Percentiles rank a stretch among this genome's conserved stretches.
Conservation (phyloP, 2,888 invertebrate genomes). For the Chaetoderma sp. region DNA sequence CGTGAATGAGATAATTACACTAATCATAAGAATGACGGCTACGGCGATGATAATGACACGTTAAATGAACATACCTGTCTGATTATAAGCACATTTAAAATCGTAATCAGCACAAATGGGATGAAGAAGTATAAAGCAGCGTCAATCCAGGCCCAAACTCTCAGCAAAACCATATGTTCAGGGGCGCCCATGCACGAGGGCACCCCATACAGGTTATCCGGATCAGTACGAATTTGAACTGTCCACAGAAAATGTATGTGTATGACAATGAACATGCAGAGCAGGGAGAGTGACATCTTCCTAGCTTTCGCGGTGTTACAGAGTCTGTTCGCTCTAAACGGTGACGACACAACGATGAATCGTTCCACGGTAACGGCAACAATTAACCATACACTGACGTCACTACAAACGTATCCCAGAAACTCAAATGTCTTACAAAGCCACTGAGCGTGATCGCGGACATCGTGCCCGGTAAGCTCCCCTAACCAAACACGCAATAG, state of each 20-base stretch:
- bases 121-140: conserved; percentile 60
- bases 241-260: conserved; percentile 64
- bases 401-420: conserved; percentile 59
- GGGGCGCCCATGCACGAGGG: too few relatives aligned
- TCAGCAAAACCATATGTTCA: conserved; percentile 25
- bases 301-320: conserved; percentile 56
- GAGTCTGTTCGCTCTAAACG: conserved; percentile 56
- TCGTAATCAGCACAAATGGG: conserved; percentile 57
- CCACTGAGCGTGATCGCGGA: conserved; percentile 52
- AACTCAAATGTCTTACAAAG: conserved; percentile 58
- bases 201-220: too few relatives aligned
- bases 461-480: conserved; percentile 53
- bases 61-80: conserved; percentile 60
- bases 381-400: conserved; percentile 66
- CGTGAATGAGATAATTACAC: too few relatives aligned
- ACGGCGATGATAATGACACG: too few relatives aligned
- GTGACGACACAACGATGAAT: conserved; percentile 63
- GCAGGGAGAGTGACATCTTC: conserved; percentile 48
- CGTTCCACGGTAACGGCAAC: conserved; percentile 65
- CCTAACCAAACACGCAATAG: conserved; percentile 62
- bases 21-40: too few relatives aligned
- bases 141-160: conserved; percentile 66
- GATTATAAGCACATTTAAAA: conserved; percentile 62
- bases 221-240: conserved; percentile 22
- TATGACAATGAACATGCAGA: conserved; percentile 49